A percentile compares a stretch with the other conserved stretches of the same genome.
These are phyloP conservation scores for Sapayoa aenigma DNA, from an alignment of 2,113 vertebrate species.

Conservation along the genomic window DNA sequence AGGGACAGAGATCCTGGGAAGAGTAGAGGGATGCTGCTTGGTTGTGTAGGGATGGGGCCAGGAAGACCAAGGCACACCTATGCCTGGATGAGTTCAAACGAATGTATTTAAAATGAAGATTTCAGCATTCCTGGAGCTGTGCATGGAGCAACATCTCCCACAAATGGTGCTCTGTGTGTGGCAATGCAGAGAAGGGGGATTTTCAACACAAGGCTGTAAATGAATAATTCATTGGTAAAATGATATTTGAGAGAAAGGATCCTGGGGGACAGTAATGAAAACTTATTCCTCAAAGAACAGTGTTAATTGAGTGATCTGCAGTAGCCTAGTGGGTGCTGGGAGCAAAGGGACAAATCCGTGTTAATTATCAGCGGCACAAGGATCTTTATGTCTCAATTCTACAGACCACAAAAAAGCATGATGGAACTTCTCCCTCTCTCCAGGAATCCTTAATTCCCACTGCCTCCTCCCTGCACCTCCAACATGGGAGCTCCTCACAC, in stretches of 20 bases:
- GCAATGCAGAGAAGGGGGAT: not conserved
- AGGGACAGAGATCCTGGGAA: not conserved
- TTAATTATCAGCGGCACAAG: not conserved
- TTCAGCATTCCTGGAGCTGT: not conserved
- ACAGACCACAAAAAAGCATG: not conserved
- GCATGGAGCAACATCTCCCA: not conserved
- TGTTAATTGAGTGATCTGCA: not conserved
- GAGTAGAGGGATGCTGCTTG: not conserved
- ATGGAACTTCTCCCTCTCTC: not conserved
- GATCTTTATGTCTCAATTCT: not conserved
- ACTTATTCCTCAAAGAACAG: not conserved
- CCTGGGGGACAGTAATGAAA: not conserved
- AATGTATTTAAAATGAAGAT: not conserved
- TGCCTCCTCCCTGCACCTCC: not conserved
- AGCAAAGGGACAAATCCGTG: not conserved
- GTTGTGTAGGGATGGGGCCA: not conserved
- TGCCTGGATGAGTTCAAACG: not conserved
- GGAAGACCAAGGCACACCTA: not conserved
- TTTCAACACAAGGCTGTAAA: not conserved
- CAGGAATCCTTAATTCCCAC: not conserved
- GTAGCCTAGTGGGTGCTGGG: not conserved
- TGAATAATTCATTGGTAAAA: not conserved
- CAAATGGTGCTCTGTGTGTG: not conserved
- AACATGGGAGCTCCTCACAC: not conserved
- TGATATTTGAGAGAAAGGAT: not conserved